Conservation (phyloP, 2,113 vertebrate genomes). For the Phycodurus eques region DNA sequence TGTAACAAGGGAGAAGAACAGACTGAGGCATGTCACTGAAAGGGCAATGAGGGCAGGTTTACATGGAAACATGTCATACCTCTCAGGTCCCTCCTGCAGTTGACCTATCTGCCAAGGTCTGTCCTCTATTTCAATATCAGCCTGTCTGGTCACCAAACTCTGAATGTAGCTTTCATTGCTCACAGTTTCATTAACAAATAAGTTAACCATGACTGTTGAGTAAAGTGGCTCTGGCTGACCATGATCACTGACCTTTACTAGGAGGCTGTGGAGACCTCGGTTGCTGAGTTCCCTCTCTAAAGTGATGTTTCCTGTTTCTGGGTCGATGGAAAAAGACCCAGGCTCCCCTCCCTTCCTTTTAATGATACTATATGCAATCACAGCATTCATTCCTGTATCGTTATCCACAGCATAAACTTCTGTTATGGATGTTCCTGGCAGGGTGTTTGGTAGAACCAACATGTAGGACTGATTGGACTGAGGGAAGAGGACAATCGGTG, state of each 20-base stretch:
- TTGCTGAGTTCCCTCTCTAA: conserved; percentile 87
- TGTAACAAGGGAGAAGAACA: conserved; percentile 81
- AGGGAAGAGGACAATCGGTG: conserved; percentile 93
- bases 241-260: conserved; percentile 95
- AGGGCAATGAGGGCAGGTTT: conserved; percentile 83
- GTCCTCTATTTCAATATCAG: conserved; percentile 88
- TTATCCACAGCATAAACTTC: conserved; percentile 97
- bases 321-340: conserved; percentile 91
- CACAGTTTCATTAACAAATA: conserved; percentile 96
- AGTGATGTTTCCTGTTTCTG: conserved; percentile 96
- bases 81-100: conserved; percentile 78
- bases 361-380: conserved; percentile 96
- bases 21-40: conserved; percentile 82
- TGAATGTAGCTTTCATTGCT: conserved; percentile 96
- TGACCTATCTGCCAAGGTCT: conserved; percentile 79
- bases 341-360: conserved; percentile 89
- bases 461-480: conserved; percentile 97
- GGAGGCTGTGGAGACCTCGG: conserved; percentile 89
- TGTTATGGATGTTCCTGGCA: conserved; percentile 94
- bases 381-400: conserved; percentile 98
- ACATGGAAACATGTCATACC: conserved; percentile 80
- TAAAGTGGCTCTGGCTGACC: conserved; percentile 94
- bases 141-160: conserved; percentile 85
- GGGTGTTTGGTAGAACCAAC: conserved; percentile 88
- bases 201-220: conserved; percentile 91